phyloP scores from a whole-genome alignment of 2,888 invertebrate species.

The Girardia tigrina region DNA sequence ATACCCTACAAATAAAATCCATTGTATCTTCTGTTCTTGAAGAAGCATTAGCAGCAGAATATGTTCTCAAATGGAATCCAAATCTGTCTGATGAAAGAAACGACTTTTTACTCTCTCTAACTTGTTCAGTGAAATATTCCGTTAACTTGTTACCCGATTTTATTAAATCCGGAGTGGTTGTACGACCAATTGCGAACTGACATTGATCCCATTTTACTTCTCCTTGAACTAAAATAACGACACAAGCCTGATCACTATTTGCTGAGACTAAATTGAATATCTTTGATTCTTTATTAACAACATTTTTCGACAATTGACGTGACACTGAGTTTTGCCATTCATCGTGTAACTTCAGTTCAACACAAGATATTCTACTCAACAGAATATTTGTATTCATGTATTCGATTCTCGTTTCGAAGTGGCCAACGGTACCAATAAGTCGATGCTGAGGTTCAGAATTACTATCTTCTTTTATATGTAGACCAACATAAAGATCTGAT shows the following conservation, averaged over 20 bases:
- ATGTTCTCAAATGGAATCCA: background rate
- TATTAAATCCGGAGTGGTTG: conserved; percentile 32
- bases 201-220: conserved; percentile 35
- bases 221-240: conserved; percentile 29
- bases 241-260: background rate
- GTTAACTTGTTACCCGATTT: conserved; percentile 27
- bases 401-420: conserved; percentile 33
- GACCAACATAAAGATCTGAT: conserved; percentile 29
- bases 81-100: conserved; percentile 3
- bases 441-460: conserved; percentile 33
- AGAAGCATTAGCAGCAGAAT: conserved; percentile 3
- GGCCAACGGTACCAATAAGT: conserved; percentile 29
- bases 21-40: background rate
- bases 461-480: conserved; percentile 35
- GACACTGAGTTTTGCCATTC: conserved; percentile 26
- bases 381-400: conserved; percentile 36
- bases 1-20: conserved; percentile 27
- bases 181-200: conserved; percentile 28
- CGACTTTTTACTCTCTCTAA: conserved; percentile 21
- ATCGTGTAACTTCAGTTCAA: conserved; percentile 29
- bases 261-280: background rate
- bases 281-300: background rate
- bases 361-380: conserved; percentile 31
- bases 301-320: background rate
- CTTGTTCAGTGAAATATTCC: conserved; percentile 28